Evolutionary conservation across 2,113 vertebrate genomes (phyloP).

Genomic region (Leucosticte australis): DNA sequence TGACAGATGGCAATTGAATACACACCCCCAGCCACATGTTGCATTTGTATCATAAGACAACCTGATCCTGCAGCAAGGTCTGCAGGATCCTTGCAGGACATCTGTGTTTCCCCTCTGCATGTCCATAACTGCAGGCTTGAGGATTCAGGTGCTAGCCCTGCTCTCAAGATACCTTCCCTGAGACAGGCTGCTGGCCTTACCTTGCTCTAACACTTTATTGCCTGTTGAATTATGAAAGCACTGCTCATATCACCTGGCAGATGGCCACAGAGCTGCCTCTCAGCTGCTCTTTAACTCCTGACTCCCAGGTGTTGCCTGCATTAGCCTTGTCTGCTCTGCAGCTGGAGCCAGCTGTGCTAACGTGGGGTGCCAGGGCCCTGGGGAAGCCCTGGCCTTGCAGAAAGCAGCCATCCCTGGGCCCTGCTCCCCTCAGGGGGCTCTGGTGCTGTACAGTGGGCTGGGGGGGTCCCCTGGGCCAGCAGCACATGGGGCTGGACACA

Average conservation of each 20-base stretch:
- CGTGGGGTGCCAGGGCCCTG: fast-evolving
- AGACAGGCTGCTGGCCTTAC: not conserved
- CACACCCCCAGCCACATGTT: not conserved
- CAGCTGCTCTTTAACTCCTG: not conserved
- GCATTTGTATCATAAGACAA: not conserved
- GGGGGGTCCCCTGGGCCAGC: not conserved
- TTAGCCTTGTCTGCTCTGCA: not conserved
- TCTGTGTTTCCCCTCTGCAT: not conserved
- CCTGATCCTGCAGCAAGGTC: not conserved
- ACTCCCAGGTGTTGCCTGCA: not conserved
- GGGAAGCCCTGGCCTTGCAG: not conserved
- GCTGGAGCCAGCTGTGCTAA: not conserved
- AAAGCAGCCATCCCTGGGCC: not conserved
- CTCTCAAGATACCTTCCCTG: not conserved
- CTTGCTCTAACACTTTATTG: not conserved
- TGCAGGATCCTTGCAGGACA: not conserved
- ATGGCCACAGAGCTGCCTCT: not conserved
- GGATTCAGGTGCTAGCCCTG: not conserved
- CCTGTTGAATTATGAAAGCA: not conserved
- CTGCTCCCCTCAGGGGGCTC: not conserved
- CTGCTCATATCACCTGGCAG: conserved; percentile 12
- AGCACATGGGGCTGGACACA: not conserved
- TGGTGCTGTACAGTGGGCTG: not conserved
- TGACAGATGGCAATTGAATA: not conserved
- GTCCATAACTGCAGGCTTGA: not conserved